Conservation (phyloP, 2,113 vertebrate species). For the Callipepla squamata region DNA sequence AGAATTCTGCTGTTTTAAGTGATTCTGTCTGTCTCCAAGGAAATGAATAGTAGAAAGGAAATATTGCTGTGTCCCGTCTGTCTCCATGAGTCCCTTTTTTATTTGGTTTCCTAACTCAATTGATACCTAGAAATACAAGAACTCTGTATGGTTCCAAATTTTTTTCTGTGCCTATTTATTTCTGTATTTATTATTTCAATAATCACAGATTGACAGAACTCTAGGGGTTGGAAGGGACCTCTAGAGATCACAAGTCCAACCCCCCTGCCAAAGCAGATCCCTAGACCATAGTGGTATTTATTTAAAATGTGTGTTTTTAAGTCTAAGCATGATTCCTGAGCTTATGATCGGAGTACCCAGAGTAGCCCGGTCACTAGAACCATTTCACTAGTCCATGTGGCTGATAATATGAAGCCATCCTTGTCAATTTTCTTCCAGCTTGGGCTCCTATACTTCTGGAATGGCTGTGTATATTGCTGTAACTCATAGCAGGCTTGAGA, state of each 20-base stretch:
- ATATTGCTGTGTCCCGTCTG: neutral
- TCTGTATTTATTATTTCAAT: neutral
- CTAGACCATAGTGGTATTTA: neutral
- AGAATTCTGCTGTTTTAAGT: neutral
- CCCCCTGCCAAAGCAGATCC: no score
- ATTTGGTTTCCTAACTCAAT: neutral
- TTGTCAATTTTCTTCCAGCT: accelerated
- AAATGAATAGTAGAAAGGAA: neutral
- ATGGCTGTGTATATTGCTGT: neutral
- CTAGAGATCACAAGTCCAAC: no score
- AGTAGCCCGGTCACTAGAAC: neutral
- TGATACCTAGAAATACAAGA: neutral
- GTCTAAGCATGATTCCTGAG: neutral
- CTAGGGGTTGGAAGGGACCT: no score
- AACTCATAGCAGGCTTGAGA: neutral
- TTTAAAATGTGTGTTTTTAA: neutral
- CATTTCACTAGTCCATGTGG: neutral
- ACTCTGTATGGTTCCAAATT: neutral
- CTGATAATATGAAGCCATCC: neutral
- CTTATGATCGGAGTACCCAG: accelerated
- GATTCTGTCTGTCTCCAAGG: slow-evolving; percentile 2
- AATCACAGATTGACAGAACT: neutral
- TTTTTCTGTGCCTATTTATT: neutral
- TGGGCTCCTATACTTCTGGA: neutral
- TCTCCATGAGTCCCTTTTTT: neutral